Percentiles rank a stretch among this genome's conserved stretches.
phyloP scores from a whole-genome alignment of 2,113 vertebrate species.

The Candoia aspera region DNA sequence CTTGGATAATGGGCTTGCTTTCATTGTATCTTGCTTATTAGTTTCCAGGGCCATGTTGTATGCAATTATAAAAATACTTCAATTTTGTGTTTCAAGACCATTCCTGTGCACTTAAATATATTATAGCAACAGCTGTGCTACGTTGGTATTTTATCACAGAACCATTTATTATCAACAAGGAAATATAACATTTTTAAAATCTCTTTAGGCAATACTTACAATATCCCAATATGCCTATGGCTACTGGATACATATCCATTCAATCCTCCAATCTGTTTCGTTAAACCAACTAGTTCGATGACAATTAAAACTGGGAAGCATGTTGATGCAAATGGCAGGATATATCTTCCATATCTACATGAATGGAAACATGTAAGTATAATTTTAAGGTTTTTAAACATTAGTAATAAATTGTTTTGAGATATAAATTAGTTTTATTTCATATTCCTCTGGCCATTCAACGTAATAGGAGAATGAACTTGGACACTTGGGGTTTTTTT shows the following conservation, averaged over 20 bases:
- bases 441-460: not conserved
- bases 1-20: not conserved
- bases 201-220: conserved; percentile 89
- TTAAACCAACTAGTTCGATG: conserved; percentile 98
- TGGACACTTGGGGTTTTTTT: not conserved
- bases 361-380: conserved; percentile 97
- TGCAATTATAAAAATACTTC: not conserved
- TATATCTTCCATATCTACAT: conserved; percentile 96
- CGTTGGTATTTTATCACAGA: not conserved
- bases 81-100: not conserved
- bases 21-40: not conserved
- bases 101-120: not conserved
- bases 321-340: conserved; percentile 98
- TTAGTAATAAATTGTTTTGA: not conserved
- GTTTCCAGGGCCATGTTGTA: not conserved
- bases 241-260: conserved; percentile 96
- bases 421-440: not conserved
- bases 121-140: not conserved
- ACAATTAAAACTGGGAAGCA: conserved; percentile 99
- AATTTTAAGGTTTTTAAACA: not conserved
- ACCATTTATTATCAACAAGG: not conserved
- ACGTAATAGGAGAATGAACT: not conserved
- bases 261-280: conserved; percentile 98
- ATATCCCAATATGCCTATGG: conserved; percentile 98
- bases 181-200: conserved; percentile 45